A percentile compares a stretch with the other conserved stretches of the same genome.
Conservation (phyloP, 2,797 vertebrate genomes). For the Cryptoblepharus egeriae region DNA sequence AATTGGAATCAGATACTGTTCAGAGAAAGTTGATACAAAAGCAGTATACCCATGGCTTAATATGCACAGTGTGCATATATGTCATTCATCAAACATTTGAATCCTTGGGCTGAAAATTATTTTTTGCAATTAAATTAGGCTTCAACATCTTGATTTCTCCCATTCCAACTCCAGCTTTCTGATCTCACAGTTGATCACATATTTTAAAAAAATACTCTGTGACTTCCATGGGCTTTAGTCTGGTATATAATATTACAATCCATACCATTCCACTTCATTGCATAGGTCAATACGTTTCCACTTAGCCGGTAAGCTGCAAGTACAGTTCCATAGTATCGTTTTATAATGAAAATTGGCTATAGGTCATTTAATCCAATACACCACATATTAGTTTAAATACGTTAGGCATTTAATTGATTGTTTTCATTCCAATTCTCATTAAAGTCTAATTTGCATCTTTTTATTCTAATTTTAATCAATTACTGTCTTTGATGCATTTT, state of each 20-base stretch:
- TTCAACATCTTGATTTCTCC: background rate
- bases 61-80: background rate
- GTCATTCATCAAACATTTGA: background rate
- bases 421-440: constrained; percentile 69
- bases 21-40: background rate
- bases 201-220: background rate
- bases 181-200: background rate
- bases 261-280: constrained; percentile 52
- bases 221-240: background rate
- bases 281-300: constrained; percentile 46
- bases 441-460: constrained; percentile 66
- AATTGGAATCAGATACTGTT: background rate
- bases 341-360: constrained; percentile 61
- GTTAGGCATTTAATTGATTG: constrained; percentile 61
- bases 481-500: constrained; percentile 55
- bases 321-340: constrained; percentile 59
- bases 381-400: constrained; percentile 71
- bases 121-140: background rate
- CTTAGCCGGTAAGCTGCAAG: constrained; percentile 55
- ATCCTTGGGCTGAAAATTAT: background rate
- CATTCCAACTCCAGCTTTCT: background rate
- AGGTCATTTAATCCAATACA: constrained; percentile 73
- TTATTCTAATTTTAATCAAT: constrained; percentile 70
- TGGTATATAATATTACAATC: constrained; percentile 37
- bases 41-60: background rate